phyloP scores from a whole-genome alignment of 2,113 vertebrate species.

The Erpornis zantholeuca region DNA sequence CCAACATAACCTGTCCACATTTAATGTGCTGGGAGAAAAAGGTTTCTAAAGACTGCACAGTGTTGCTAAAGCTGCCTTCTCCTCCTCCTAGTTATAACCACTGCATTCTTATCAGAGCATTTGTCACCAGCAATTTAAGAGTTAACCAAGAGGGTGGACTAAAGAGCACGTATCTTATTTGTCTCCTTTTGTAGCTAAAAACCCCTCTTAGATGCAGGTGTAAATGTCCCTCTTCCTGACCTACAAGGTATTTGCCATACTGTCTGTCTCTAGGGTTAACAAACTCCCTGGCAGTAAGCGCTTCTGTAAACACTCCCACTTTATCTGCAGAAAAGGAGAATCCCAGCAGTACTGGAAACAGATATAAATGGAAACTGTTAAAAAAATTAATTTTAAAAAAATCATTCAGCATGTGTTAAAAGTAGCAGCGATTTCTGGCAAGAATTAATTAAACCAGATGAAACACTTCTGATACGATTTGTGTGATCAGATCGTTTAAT shows the following conservation, averaged over 20 bases:
- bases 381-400: constrained; percentile 9
- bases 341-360: constrained; percentile 24
- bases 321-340: constrained; percentile 31
- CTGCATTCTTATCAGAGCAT: background rate
- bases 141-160: background rate
- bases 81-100: background rate
- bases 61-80: background rate
- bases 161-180: background rate
- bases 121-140: background rate
- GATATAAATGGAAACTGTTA: constrained; percentile 31
- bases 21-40: background rate
- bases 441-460: constrained; percentile 72
- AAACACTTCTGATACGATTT: constrained; percentile 72
- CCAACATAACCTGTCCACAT: background rate
- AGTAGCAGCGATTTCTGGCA: constrained; percentile 51
- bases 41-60: background rate
- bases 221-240: background rate
- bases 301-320: constrained; percentile 33
- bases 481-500: constrained; percentile 68
- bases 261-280: constrained; percentile 1
- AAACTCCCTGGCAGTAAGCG: background rate
- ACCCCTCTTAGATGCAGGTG: background rate
- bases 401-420: constrained; percentile 47
- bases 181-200: background rate
- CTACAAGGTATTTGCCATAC: background rate